phyloP scores from a whole-genome alignment of 1,140 invertebrate species.

The Drosophila saltans region DNA sequence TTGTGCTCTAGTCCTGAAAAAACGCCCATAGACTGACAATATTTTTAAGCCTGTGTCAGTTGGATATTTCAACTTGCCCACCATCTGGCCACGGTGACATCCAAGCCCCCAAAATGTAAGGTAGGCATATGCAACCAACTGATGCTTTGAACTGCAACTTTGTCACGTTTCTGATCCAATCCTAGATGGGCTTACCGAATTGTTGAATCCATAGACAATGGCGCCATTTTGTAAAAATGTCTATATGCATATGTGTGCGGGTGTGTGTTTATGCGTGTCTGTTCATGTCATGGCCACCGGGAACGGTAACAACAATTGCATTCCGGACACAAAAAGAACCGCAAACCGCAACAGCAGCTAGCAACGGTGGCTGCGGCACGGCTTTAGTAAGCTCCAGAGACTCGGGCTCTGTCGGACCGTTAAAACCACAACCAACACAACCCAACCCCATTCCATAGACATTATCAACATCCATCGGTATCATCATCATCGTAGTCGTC shows the following conservation, averaged over 20 bases:
- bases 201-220: constrained; percentile 60
- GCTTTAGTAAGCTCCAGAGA: constrained; percentile 72
- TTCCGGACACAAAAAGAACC: constrained; percentile 74
- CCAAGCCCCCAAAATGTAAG: constrained; percentile 17
- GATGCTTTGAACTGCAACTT: constrained; percentile 36
- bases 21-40: constrained; percentile 8
- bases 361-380: constrained; percentile 36
- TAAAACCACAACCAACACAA: constrained; percentile 65
- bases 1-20: constrained; percentile 56
- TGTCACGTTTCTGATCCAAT: constrained; percentile 57
- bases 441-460: constrained; percentile 45
- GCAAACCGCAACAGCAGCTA: constrained; percentile 64
- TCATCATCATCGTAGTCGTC: constrained; percentile 39
- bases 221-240: constrained; percentile 74
- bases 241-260: constrained; percentile 2
- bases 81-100: constrained; percentile 1
- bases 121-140: background rate
- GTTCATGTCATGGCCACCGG: constrained; percentile 60
- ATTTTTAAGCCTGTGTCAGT: constrained; percentile 48
- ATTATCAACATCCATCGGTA: constrained; percentile 10
- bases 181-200: constrained; percentile 56
- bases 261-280: constrained; percentile 31
- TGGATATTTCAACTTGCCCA: constrained; percentile 13
- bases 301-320: constrained; percentile 69
- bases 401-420: constrained; percentile 56